Conservation (phyloP, 2,888 invertebrate genomes). For the Heteropelma amictum region DNA sequence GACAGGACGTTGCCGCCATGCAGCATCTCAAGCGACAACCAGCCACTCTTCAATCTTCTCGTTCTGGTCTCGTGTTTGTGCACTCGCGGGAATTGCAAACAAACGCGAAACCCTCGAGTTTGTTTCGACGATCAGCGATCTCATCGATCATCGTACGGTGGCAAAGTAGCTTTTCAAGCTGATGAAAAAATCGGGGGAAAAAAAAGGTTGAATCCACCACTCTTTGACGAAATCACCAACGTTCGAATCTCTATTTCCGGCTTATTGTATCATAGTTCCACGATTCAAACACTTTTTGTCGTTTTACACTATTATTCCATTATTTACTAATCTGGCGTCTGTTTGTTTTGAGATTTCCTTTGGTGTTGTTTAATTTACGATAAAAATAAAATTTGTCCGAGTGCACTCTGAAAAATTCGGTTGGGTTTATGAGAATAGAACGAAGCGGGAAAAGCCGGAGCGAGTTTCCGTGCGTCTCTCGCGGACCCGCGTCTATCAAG, state of each 20-base stretch:
- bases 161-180: neutral
- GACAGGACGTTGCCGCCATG: slow-evolving; percentile 12
- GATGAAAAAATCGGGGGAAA: neutral
- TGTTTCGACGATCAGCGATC: slow-evolving; percentile 17
- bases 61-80: slow-evolving; percentile 25
- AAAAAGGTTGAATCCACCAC: neutral
- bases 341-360: no score
- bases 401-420: neutral
- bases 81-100: slow-evolving; percentile 25
- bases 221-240: no score
- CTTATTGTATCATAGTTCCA: no score
- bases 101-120: slow-evolving; percentile 7
- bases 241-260: no score
- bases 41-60: slow-evolving; percentile 16
- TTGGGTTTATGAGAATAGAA: slow-evolving; percentile 34
- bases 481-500: slow-evolving; percentile 65
- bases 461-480: slow-evolving; percentile 49
- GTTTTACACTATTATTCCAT: no score
- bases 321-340: no score
- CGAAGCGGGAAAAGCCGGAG: slow-evolving; percentile 23
- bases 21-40: slow-evolving; percentile 17
- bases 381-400: neutral
- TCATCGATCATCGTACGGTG: slow-evolving; percentile 40
- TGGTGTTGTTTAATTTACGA: no score
- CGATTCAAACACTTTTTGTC: no score